phyloP scores from a whole-genome alignment of 2,113 vertebrate genomes.

The Neotoma lepida region DNA sequence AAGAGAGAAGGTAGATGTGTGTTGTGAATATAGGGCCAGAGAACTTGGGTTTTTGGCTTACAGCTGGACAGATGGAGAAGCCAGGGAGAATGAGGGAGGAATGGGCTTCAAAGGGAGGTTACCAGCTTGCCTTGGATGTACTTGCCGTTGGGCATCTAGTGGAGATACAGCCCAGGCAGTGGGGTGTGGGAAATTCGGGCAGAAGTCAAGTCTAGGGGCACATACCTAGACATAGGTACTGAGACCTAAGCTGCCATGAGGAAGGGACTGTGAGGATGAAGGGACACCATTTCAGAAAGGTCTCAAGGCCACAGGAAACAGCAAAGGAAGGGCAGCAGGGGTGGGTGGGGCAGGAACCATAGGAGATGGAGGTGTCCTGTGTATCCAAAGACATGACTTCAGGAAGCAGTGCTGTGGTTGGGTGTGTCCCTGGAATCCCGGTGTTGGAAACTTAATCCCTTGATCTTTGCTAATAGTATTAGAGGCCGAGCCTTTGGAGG shows the following conservation, averaged over 20 bases:
- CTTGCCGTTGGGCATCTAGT: background rate
- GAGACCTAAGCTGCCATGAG: background rate
- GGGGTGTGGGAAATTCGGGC: background rate
- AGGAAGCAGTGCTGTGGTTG: background rate
- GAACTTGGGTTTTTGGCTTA: background rate
- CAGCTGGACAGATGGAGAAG: background rate
- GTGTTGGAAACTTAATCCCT: background rate
- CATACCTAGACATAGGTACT: background rate
- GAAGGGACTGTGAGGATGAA: background rate
- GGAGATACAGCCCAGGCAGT: background rate
- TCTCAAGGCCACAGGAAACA: background rate
- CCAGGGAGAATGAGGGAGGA: background rate
- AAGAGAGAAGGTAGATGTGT: background rate
- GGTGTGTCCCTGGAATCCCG: background rate
- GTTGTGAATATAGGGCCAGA: background rate
- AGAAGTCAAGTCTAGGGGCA: background rate
- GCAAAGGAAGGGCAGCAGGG: background rate
- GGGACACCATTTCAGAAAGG: background rate
- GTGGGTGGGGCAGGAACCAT: background rate
- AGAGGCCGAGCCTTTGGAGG: background rate
- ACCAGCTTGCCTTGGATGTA: background rate
- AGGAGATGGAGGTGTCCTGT: background rate
- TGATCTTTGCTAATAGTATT: too few relatives aligned
- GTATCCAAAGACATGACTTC: background rate
- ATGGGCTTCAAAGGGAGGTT: background rate